Conservation (phyloP, 1,140 invertebrate genomes). For the Ditylenchus dipsaci region DNA sequence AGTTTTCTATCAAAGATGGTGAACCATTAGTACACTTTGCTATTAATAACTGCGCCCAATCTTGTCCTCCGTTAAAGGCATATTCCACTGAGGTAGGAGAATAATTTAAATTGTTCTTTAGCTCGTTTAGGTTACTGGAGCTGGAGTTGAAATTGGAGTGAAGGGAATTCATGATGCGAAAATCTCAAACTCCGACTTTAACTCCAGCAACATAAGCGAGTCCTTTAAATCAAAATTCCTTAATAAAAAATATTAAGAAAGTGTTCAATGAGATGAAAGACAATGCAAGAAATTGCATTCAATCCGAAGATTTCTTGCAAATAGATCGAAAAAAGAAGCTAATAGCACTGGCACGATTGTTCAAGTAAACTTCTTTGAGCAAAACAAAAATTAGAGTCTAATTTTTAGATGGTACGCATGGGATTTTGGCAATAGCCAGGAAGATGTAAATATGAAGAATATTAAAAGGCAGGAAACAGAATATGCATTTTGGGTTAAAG, state of each 20-base stretch:
- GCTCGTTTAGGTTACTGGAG: no score
- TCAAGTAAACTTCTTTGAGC: constrained; percentile 55
- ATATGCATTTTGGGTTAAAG: not conserved
- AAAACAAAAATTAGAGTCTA: no score
- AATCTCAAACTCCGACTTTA: no score
- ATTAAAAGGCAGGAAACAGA: no score
- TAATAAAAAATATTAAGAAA: constrained; percentile 12
- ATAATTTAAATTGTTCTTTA: no score
- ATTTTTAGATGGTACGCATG: constrained; percentile 51
- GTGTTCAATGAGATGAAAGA: constrained; percentile 30
- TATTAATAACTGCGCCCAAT: constrained; percentile 60
- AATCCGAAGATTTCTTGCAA: constrained; percentile 56
- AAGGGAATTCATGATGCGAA: no score
- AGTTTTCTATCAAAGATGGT: constrained; percentile 54
- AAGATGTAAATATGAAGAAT: constrained; percentile 55
- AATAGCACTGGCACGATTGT: constrained; percentile 59
- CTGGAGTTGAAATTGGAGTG: no score
- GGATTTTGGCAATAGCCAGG: constrained; percentile 60
- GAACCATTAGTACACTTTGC: constrained; percentile 62
- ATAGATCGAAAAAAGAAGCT: constrained; percentile 57
- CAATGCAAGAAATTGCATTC: constrained; percentile 50
- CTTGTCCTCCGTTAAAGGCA: constrained; percentile 60
- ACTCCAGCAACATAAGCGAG: no score
- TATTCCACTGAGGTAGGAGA: constrained; percentile 59
- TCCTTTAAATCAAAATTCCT: not conserved